phyloP scores from a whole-genome alignment of 64 coral and sea anemone genomes.

The Hydrozoanthus tunicans region DNA sequence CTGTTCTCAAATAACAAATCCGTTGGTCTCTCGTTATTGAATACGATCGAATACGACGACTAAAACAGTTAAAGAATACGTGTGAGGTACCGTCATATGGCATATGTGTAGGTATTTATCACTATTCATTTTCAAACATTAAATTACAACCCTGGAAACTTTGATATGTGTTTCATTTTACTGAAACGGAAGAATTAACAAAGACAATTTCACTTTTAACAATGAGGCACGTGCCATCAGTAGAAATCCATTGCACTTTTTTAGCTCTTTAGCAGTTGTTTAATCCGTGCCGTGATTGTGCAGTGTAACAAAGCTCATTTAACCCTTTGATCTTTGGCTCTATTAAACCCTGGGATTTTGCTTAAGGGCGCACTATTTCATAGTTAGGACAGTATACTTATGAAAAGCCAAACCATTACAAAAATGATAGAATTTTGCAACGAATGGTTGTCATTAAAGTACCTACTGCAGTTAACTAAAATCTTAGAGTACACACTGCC shows the following conservation, averaged over 20 bases:
- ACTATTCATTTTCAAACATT: background rate
- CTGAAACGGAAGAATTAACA: background rate
- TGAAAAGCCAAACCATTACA: too few relatives aligned
- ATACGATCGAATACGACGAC: slow-evolving; percentile 6
- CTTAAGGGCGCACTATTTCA: background rate
- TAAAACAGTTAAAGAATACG: background rate
- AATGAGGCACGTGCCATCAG: background rate
- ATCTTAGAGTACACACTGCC: too few relatives aligned
- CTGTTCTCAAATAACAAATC: slow-evolving; percentile 41
- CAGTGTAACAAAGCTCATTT: background rate
- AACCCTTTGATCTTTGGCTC: background rate
- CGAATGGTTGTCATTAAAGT: too few relatives aligned
- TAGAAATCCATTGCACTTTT: background rate
- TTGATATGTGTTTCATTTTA: background rate
- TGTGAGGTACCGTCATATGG: background rate
- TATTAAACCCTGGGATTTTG: background rate
- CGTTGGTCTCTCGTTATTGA: slow-evolving; percentile 29
- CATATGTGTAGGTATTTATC: too few relatives aligned
- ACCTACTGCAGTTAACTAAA: too few relatives aligned
- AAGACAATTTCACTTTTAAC: background rate
- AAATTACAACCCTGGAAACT: background rate
- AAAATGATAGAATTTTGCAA: too few relatives aligned
- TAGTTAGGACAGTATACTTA: background rate
- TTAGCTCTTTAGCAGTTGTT: background rate
- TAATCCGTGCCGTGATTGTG: background rate